Conservation (phyloP, 1,140 invertebrate species). For the Potamilus streckersoni region DNA sequence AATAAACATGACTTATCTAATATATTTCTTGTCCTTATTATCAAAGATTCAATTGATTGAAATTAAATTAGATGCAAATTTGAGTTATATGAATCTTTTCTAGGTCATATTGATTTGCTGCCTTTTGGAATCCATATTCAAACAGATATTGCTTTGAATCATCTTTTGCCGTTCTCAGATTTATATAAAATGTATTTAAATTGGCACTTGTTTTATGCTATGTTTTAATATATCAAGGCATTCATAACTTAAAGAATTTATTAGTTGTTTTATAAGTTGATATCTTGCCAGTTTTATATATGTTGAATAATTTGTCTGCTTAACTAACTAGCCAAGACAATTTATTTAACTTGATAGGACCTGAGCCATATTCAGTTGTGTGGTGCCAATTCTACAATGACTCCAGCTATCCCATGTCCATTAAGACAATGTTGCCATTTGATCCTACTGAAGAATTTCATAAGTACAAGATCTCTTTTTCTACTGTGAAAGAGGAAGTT, state of each 20-base stretch:
- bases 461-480: slow-evolving; percentile 22
- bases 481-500: slow-evolving; percentile 15
- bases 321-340: no score
- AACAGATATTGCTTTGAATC: no score
- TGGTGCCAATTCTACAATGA: slow-evolving; percentile 28
- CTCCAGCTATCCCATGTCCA: slow-evolving; percentile 10
- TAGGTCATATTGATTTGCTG: no score
- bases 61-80: no score
- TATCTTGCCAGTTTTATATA: not conserved
- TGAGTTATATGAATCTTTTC: no score
- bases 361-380: slow-evolving; percentile 14
- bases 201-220: not conserved
- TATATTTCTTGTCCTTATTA: no score
- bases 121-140: no score
- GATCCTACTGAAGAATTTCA: slow-evolving; percentile 22
- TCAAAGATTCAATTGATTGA: no score
- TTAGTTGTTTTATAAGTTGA: not conserved
- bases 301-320: not conserved
- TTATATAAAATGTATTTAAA: not conserved
- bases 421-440: slow-evolving; percentile 9
- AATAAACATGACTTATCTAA: no score
- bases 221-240: not conserved
- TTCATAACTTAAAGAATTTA: not conserved
- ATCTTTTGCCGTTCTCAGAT: no score
- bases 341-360: slow-evolving; percentile 2